phyloP scores from a whole-genome alignment of 2,888 invertebrate genomes.

The Lycocerus yunnanus region DNA sequence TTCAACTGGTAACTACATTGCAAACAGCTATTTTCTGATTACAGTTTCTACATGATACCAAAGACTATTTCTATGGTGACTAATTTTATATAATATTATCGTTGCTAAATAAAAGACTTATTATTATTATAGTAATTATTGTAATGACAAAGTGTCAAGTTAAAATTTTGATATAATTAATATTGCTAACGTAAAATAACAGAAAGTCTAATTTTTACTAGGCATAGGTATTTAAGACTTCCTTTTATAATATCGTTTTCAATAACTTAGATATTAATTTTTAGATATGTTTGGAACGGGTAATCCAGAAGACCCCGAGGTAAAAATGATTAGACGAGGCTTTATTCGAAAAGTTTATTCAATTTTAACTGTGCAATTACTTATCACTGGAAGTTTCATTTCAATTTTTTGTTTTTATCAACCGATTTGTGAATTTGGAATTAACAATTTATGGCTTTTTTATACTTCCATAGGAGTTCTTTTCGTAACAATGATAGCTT shows the following conservation, averaged over 20 bases:
- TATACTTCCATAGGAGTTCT: conserved; percentile 48
- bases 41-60: no score
- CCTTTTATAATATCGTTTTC: not conserved
- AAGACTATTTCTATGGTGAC: no score
- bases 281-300: conserved; percentile 49
- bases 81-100: no score
- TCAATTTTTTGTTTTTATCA: conserved; percentile 73
- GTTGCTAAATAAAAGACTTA: no score
- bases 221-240: not conserved
- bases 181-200: not conserved
- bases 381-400: conserved; percentile 79
- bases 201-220: not conserved
- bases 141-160: not conserved
- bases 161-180: not conserved
- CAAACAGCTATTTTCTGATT: no score
- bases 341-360: conserved; percentile 84
- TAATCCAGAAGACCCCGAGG: conserved; percentile 60
- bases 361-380: conserved; percentile 81
- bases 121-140: no score
- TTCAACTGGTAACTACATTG: no score
- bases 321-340: conserved; percentile 68
- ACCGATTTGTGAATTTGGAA: conserved; percentile 66
- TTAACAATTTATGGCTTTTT: conserved; percentile 62
- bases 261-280: not conserved
- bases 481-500: conserved; percentile 76